Base-by-base conservation (phyloP, 2,113 vertebrate species). In the Lates calcarifer region DNA sequence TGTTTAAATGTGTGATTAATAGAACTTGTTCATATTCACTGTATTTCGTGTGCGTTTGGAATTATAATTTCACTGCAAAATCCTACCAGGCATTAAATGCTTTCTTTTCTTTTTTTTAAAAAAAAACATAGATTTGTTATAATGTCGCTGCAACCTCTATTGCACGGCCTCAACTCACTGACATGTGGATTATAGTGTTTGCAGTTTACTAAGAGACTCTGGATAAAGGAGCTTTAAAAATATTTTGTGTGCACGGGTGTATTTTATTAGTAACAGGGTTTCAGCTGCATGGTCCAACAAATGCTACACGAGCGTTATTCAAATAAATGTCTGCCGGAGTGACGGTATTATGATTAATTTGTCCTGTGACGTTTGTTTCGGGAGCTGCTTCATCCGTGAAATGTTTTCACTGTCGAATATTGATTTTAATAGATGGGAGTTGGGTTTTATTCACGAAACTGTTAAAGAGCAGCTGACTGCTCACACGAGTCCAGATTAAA, bases 11-110 rank as follows among this genome's bases (percentile, higher is more conserved):
- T 81, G 74, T 71, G 77, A 70, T 85, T 39, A 31, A 63, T 49
- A 72, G 57, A 77, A 68, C 39, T 51, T 77, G 63, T 68, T 65
- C 22, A 56, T 77, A 61, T 86, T 79, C 57, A 49, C 64, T 84
- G 66, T 78, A 41, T 88, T 86, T 61, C 41, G 76, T 66, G 83
- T 87, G 71, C 49, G 47, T 81, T 86, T 88, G 55, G 7, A 82
- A 71, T 82, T 57, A n/a, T 35, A 1, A 41, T 60, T 13, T 82
- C 37, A 20, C 37, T 66, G 68, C 65, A 67, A 78, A 82, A 24
- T 31, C 9, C 41, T 29, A 70, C 47, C 43, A 56, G 67, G 20
- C 41, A 71, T 74, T 15, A 61, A 64, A 74, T 58, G 26, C 6
- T 39, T 39, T 63, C 9, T 17, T 51, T 41, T 28, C 7, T 3